Conservation (phyloP, 2,113 vertebrate species). For the Sardina pilchardus region DNA sequence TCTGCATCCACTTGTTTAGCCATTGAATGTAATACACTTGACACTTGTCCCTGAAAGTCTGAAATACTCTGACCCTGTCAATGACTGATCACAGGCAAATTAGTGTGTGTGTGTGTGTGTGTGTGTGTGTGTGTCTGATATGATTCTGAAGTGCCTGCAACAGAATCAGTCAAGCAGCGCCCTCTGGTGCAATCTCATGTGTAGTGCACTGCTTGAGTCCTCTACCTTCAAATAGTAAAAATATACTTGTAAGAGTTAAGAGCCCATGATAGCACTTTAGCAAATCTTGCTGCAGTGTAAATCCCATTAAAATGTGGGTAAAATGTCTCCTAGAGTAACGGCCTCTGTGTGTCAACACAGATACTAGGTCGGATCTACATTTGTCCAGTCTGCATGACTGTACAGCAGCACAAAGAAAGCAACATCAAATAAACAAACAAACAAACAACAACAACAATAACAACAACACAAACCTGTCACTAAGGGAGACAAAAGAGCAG, state of each 20-base stretch:
- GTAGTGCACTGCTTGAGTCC: not conserved
- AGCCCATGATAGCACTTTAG: not conserved
- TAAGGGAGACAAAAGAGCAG: too few relatives aligned
- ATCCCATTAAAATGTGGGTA: not conserved
- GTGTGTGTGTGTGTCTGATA: not conserved
- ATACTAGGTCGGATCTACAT: not conserved
- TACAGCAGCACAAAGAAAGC: not conserved
- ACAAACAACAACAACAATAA: not conserved
- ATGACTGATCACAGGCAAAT: too few relatives aligned
- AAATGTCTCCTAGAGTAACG: not conserved
- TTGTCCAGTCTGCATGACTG: not conserved
- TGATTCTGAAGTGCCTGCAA: not conserved
- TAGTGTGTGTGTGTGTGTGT: not conserved
- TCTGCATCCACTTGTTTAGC: not conserved
- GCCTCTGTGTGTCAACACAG: not conserved
- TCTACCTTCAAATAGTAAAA: not conserved
- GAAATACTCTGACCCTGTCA: not conserved
- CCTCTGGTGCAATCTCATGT: not conserved
- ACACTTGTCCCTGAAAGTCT: not conserved
- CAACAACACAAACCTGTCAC: too few relatives aligned
- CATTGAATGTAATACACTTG: not conserved
- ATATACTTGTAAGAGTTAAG: not conserved
- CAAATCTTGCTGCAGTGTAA: not conserved
- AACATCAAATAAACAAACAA: slow-evolving; percentile 6
- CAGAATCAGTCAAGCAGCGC: not conserved